Percentiles rank a stretch among this genome's conserved stretches.
Conservation (phyloP, 2,113 vertebrate species). For the Etheostoma cragini region DNA sequence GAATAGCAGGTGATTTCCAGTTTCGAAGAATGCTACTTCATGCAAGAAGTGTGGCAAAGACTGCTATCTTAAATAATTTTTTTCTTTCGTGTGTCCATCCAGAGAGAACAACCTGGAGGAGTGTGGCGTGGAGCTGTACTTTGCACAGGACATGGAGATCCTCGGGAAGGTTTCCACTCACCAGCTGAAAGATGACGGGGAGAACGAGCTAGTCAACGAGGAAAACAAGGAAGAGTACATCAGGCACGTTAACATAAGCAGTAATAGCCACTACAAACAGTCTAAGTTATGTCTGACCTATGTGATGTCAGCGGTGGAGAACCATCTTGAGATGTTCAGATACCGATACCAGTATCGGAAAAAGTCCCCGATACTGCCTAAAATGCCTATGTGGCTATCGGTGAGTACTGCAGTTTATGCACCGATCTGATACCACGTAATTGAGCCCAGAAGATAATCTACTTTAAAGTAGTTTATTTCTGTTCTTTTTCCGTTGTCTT, state of each 20-base stretch:
- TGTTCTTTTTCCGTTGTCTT: too few relatives aligned
- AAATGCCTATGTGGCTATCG: too few relatives aligned
- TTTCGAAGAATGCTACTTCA: not conserved
- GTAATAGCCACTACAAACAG: not conserved
- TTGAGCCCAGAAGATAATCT: too few relatives aligned
- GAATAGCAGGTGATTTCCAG: not conserved
- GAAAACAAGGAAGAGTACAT: slow-evolving; percentile 99
- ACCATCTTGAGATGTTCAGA: not conserved
- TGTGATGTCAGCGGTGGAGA: not conserved
- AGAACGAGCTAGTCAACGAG: slow-evolving; percentile 93
- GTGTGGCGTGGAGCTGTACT: slow-evolving; percentile 96
- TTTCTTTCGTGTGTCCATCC: slow-evolving; percentile 57
- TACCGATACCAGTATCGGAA: too few relatives aligned
- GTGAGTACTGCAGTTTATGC: too few relatives aligned
- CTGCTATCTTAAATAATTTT: not conserved
- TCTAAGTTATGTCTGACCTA: too few relatives aligned
- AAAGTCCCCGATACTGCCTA: too few relatives aligned
- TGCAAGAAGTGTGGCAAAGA: not conserved
- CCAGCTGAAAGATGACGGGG: slow-evolving; percentile 93
- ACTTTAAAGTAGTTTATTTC: too few relatives aligned
- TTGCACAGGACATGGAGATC: slow-evolving; percentile 99
- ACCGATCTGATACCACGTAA: too few relatives aligned
- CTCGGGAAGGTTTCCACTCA: slow-evolving; percentile 97
- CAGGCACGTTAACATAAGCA: slow-evolving; percentile 77
- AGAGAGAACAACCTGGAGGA: slow-evolving; percentile 97